Evolutionary conservation across 2,888 invertebrate species (phyloP), one percentile per base, ranked within the genome.

Genomic region (Ethmia dodecea): DNA sequence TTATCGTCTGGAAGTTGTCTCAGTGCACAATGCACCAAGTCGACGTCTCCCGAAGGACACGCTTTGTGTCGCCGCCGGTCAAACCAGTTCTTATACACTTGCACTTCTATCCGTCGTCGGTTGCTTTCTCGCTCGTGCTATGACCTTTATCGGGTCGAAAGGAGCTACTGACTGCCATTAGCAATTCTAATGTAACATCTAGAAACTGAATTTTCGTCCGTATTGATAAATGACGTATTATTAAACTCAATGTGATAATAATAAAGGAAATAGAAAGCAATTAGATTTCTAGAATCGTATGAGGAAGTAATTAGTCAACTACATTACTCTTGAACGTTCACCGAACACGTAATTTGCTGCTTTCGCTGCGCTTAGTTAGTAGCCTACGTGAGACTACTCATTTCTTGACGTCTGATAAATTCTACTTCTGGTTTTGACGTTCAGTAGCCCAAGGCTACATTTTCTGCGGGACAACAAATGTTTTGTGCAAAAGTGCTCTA

Each of bases 81-180:
- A 61, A 77, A 80, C 79, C 74, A 67, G 79, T 77, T 74, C 60
- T 54, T 46, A 45, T 62, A 63, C 71, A 76, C 78, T 78, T 77
- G 75, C 72, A 71, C 70, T 76, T 60, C 63, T 60, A 60, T 61
- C 51, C 57, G 52, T 60, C 55, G 54, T 50, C 35, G 43, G 43
- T 52, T 51, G 55, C 64, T 72, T 69, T 69, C 63, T 60, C 52
- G 52, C 49, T 56, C 43, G 53, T 55, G 51, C 54, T n/a, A 22
- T 22, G 22, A 59, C 58, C 55, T 61, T 55, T 55, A 43, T 45
- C 42, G 45, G 48, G 48, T 48, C 47, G 45, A 44, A 13, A 42
- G 47, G 47, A 46, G 45, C 45, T 46, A 28, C 40, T 45, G 9
- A 22, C 22, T 22, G n/a, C n/a, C 9, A 22, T n/a, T n/a, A n/a